phyloP scores from a whole-genome alignment of 2,113 vertebrate genomes.

The Pteronura brasiliensis region DNA sequence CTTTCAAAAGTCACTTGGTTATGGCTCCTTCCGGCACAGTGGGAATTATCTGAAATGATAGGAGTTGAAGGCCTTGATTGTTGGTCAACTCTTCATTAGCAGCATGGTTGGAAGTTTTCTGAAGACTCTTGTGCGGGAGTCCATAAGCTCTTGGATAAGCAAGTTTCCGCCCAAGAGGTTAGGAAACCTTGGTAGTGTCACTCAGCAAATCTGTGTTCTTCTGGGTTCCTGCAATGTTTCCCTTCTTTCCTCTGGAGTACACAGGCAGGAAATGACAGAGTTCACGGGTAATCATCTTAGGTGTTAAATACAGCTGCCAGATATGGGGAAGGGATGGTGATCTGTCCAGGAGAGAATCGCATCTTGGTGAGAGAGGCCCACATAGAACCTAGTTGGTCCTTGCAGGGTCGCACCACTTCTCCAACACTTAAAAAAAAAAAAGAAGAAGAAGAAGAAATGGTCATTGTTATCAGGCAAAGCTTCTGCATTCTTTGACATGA shows the following conservation, averaged over 20 bases:
- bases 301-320: background rate
- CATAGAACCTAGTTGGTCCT: background rate
- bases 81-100: background rate
- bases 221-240: background rate
- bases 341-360: background rate
- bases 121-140: background rate
- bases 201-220: background rate
- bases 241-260: no score
- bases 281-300: background rate
- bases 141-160: background rate
- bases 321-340: no score
- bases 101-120: background rate
- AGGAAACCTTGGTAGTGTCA: rapidly evolving
- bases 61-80: background rate
- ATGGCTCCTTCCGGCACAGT: background rate
- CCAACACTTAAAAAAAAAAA: background rate
- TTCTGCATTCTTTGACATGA: background rate
- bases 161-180: background rate
- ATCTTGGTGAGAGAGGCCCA: rapidly evolving
- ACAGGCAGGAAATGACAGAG: background rate
- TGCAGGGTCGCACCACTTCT: background rate
- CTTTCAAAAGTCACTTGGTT: background rate
- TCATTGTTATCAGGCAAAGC: background rate
- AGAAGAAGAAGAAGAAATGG: background rate
- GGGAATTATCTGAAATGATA: background rate